Evolutionary conservation across 2,113 vertebrate genomes (phyloP).

Genomic region (Prinia subflava): DNA sequence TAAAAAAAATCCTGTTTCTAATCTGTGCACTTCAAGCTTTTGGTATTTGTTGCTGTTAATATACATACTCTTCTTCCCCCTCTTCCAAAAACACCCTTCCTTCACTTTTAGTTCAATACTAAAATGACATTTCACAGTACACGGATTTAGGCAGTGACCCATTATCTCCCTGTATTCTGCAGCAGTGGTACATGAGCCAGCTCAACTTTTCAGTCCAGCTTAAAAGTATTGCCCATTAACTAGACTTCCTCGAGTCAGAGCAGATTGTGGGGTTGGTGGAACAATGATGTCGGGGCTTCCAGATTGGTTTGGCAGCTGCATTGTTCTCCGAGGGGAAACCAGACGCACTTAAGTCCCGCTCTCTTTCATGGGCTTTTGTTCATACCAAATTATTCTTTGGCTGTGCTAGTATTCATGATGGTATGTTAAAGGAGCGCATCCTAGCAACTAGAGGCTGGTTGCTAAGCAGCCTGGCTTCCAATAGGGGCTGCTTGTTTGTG

Average conservation of each 20-base stretch:
- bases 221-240: slow-evolving; percentile 78
- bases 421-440: slow-evolving; percentile 89
- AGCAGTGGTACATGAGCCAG: slow-evolving; percentile 58
- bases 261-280: slow-evolving; percentile 77
- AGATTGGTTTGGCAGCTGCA: slow-evolving; percentile 92
- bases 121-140: slow-evolving; percentile 68
- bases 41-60: background rate
- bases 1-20: background rate
- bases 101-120: slow-evolving; percentile 36
- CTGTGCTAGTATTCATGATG: slow-evolving; percentile 88
- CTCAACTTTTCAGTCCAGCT: slow-evolving; percentile 73
- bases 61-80: background rate
- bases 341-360: slow-evolving; percentile 87
- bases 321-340: slow-evolving; percentile 85
- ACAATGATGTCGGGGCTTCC: slow-evolving; percentile 88
- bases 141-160: slow-evolving; percentile 66
- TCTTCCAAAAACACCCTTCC: background rate
- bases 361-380: slow-evolving; percentile 85
- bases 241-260: slow-evolving; percentile 82
- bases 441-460: slow-evolving; percentile 89
- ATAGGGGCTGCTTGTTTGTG: slow-evolving; percentile 77
- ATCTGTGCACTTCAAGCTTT: background rate
- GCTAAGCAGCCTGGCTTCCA: slow-evolving; percentile 84
- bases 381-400: slow-evolving; percentile 88
- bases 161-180: slow-evolving; percentile 67